A percentile compares a stretch with the other conserved stretches of the same genome.
These are phyloP conservation scores for Drosophila carrolli DNA, from an alignment of 1,140 invertebrate species.

Conservation along the genomic window DNA sequence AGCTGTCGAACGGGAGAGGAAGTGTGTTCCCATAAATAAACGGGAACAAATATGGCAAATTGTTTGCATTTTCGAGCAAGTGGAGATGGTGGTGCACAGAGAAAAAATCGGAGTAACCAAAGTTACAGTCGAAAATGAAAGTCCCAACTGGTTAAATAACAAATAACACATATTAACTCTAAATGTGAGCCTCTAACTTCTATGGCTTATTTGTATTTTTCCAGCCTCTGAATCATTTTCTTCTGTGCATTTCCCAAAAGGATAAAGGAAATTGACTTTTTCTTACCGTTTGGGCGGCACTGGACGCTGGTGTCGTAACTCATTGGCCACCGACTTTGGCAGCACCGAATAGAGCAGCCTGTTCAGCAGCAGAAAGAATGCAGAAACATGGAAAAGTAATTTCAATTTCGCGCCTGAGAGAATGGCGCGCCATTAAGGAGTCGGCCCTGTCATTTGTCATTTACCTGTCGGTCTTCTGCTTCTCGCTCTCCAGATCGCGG, in stretches of 20 bases:
- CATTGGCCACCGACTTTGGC: slow-evolving; percentile 96
- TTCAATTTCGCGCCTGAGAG: slow-evolving; percentile 80
- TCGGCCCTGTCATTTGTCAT: slow-evolving; percentile 49
- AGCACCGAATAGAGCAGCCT: slow-evolving; percentile 97
- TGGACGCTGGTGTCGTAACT: slow-evolving; percentile 94
- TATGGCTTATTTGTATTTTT: no score
- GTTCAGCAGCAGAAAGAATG: slow-evolving; percentile 16
- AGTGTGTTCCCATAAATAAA: slow-evolving; percentile 63
- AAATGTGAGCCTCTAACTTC: no score
- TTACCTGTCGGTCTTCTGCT: slow-evolving; percentile 98
- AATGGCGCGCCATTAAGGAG: slow-evolving; percentile 60
- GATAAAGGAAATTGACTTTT: slow-evolving; percentile 36
- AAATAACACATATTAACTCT: no score
- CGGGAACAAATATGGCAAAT: slow-evolving; percentile 58
- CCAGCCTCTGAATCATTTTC: no score
- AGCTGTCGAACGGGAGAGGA: slow-evolving; percentile 85
- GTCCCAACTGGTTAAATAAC: no score
- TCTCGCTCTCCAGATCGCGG: slow-evolving; percentile 96
- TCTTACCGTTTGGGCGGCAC: slow-evolving; percentile 90
- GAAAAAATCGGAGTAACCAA: neutral
- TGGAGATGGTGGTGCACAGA: neutral
- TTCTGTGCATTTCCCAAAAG: slow-evolving; percentile 7
- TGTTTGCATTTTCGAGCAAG: slow-evolving; percentile 27
- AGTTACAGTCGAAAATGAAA: no score
- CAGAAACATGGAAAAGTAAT: slow-evolving; percentile 69